These are phyloP conservation scores for Channa argus DNA, from an alignment of 2,113 vertebrate species.

Conservation along the genomic window DNA sequence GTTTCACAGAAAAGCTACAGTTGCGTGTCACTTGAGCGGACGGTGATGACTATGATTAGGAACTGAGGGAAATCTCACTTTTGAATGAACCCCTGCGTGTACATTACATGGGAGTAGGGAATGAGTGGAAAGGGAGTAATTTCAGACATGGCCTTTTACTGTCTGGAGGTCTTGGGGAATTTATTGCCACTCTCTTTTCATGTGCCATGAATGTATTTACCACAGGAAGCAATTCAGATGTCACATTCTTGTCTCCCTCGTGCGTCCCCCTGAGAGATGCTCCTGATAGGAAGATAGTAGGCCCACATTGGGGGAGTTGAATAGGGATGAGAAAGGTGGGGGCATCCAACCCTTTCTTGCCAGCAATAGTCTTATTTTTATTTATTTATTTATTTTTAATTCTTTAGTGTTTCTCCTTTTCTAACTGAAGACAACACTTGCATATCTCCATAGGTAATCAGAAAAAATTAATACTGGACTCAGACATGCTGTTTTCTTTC, in stretches of 20 bases:
- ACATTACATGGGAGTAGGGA: too few species aligned
- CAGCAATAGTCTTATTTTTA: too few species aligned
- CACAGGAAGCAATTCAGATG: slow-evolving; percentile 47
- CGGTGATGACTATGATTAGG: too few species aligned
- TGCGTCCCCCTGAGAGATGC: slow-evolving; percentile 41
- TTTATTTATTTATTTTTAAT: too few species aligned
- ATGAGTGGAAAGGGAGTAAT: too few species aligned
- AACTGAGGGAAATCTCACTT: too few species aligned
- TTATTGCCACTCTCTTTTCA: slow-evolving; percentile 49
- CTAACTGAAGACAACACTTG: neutral
- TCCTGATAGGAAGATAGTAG: neutral
- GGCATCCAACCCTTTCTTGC: neutral
- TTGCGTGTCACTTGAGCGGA: too few species aligned
- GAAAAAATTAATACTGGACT: neutral
- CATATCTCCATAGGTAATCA: neutral
- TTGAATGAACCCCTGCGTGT: too few species aligned
- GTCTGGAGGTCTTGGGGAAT: slow-evolving; percentile 55
- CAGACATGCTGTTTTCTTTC: neutral
- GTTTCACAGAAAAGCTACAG: too few species aligned
- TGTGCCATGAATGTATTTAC: slow-evolving; percentile 67
- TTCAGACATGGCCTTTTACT: slow-evolving; percentile 25
- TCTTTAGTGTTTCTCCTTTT: neutral
- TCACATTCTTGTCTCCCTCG: slow-evolving; percentile 34
- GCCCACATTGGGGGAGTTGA: slow-evolving; percentile 38
- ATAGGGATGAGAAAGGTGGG: slow-evolving; percentile 57